These are phyloP conservation scores for Seriola rivoliana DNA, from an alignment of 2,113 vertebrate species.

Conservation along the genomic window DNA sequence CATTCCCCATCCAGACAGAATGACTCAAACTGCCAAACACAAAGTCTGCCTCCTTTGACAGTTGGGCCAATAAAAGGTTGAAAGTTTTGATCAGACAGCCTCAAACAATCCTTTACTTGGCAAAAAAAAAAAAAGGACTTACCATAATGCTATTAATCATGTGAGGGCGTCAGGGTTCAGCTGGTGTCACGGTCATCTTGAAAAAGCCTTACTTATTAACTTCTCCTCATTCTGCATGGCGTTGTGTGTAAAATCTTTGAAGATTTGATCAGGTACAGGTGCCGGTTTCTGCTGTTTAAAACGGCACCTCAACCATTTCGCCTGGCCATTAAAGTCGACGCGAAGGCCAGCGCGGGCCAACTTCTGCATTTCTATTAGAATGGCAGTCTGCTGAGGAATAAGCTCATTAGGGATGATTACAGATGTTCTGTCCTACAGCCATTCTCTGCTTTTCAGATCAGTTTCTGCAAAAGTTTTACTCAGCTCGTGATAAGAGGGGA, in stretches of 20 bases:
- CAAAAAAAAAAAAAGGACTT: constrained; percentile 60
- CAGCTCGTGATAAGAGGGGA: constrained; percentile 24
- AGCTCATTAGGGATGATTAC: constrained; percentile 83
- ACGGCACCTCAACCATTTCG: constrained; percentile 75
- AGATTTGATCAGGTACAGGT: constrained; percentile 84
- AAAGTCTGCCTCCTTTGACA: constrained; percentile 68
- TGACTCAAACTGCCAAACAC: constrained; percentile 48
- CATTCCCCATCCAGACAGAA: constrained; percentile 41
- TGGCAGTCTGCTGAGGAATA: constrained; percentile 68
- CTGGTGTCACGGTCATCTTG: constrained; percentile 80
- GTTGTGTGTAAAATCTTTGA: constrained; percentile 79
- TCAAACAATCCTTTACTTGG: constrained; percentile 69
- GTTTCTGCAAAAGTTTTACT: constrained; percentile 71
- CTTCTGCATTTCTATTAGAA: constrained; percentile 79
- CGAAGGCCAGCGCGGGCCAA: constrained; percentile 61
- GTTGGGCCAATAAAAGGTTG: constrained; percentile 69
- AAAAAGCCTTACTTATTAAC: constrained; percentile 82
- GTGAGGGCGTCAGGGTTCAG: constrained; percentile 77
- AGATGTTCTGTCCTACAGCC: constrained; percentile 72
- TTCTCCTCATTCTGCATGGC: constrained; percentile 76
- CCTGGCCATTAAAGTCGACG: constrained; percentile 74
- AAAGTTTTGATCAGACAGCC: constrained; percentile 79
- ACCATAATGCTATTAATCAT: constrained; percentile 81
- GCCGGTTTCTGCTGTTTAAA: constrained; percentile 78
- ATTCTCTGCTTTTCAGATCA: constrained; percentile 57